Percentiles rank a stretch among this genome's conserved stretches.
Conservation (phyloP, 1,140 invertebrate genomes). For the Drosophila willistoni region DNA sequence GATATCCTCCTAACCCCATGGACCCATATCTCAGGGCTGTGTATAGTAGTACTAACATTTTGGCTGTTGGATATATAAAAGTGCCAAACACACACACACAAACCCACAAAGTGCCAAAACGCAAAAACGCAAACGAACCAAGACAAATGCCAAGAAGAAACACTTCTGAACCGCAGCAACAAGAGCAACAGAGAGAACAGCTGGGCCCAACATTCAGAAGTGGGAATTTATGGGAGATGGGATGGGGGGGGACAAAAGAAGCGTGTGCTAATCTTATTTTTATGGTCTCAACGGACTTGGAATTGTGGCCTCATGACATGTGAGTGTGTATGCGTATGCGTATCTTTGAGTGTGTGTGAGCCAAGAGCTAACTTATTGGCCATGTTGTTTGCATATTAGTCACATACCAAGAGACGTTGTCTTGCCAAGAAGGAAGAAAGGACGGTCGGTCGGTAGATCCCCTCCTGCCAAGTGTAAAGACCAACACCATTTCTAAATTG, state of each 20-base stretch:
- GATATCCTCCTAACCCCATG: neutral
- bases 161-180: slow-evolving; percentile 26
- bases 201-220: slow-evolving; percentile 25
- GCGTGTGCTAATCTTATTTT: slow-evolving; percentile 79
- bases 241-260: slow-evolving; percentile 33
- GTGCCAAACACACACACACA: neutral
- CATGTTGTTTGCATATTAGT: slow-evolving; percentile 79
- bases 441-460: neutral
- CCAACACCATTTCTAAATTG: slow-evolving; percentile 67
- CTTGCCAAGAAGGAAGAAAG: too few relatives aligned
- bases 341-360: slow-evolving; percentile 53
- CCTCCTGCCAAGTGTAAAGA: slow-evolving; percentile 12
- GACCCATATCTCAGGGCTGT: too few relatives aligned
- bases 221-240: too few relatives aligned
- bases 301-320: slow-evolving; percentile 58
- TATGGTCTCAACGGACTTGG: slow-evolving; percentile 73
- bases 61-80: neutral
- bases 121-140: slow-evolving; percentile 34
- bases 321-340: slow-evolving; percentile 22
- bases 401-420: slow-evolving; percentile 39
- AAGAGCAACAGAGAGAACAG: slow-evolving; percentile 18
- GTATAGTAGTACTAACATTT: slow-evolving; percentile 5
- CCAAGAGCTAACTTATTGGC: slow-evolving; percentile 77
- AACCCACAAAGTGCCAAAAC: slow-evolving; percentile 23
- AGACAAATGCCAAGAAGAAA: slow-evolving; percentile 32